Evolutionary conservation across 1,140 invertebrate genomes (phyloP), one percentile per base, ranked within the genome.

Genomic region (Heterodera carotae): DNA sequence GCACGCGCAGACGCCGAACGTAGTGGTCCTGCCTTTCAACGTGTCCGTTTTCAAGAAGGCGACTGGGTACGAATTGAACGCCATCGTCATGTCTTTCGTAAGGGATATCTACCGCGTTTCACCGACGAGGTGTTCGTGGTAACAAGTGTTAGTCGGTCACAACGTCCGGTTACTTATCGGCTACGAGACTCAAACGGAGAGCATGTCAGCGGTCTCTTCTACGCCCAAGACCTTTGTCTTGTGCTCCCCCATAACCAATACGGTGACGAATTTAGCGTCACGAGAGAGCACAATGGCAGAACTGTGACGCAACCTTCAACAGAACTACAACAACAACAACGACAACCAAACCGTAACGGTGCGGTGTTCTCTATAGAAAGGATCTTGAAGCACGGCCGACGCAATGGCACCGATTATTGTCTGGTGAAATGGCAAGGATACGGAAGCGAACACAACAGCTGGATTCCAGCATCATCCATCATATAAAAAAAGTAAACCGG

Each of bases 111-210:
- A n/a, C 39, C 76, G n/a, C 76, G 64, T 15, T 80, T 76, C 25
- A 34, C 79, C 33, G 83, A 76, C 34, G 48, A 75, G 73, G 31
- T 82, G 10, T 78, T 33, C 56, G 53, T n/a, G 10, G 66, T 81
- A 4, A 25, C 53, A 27, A 10, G 56, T 68, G 4, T 75, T 12
- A 12, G n/a, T 29, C 39, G 25, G 15, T 25, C 31, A 25, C 29
- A 48, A 2, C 4, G 10, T 8, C 76, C 76, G 22, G 12, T 12
- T 10, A 48, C 48, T 1, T 77, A 39, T 15, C 36, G 27, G 36
- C 29, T 66, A 15, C 29, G 36, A 22, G 31, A 31, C 18, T 22
- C 15, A 22, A 36, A 39, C 70, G 56, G 27, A 69, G 36, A 69
- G 2, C 33, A 69, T 18, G 1, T 62, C 33, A 27, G 72, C n/a